Base-by-base conservation (phyloP, 2,113 vertebrate species). In the Microtus pennsylvanicus region DNA sequence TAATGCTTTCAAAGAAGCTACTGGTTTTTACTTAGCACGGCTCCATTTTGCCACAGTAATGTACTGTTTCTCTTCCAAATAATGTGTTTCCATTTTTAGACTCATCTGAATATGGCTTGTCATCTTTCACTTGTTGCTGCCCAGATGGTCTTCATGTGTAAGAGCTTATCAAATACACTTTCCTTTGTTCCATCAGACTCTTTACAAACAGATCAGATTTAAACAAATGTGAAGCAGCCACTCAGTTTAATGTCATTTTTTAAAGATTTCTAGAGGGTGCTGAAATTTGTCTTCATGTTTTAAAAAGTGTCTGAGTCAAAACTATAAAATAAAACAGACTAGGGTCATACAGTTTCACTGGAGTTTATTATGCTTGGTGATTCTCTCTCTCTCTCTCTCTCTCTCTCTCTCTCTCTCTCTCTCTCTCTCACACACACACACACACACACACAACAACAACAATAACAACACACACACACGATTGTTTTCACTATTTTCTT, bases 61-160 rank as follows among this genome's bases (percentile, higher is more conserved):
- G 70, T 65, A 52, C 33, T 94, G 24, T 42, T 95, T 76, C 76
- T 94, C 83, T 70, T 92, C 45, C 90, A 93, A 97, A 87, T 89
- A 95, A 93, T 70, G 72, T 24, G 13, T 61, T 55, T 35, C 70
- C 92, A 81, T 93, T 97, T 93, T 92, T 17, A 81, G 92, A 78
- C 33, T 7, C 3, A 81, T 75, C 45, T 91, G 45, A 93, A 58
- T 82, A 95, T 90, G n/a, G 91, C 78, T 82, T 93, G 35, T 87
- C 77, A 78, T 83, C n/a, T 76, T 92, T 96, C 55, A 93, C 19
- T 72, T 4, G 0, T 83, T 96, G 74, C 69, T 94, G n/a, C 4
- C n/a, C 77, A 61, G 82, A 55, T 87, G 55, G n/a, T n/a, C 22
- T 55, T 87, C 50, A 38, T 22, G 82, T 42, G 1, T 5, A 91